These are phyloP conservation scores for Bombus terrestris DNA, from an alignment of 1,140 invertebrate species.

Conservation along the genomic window DNA sequence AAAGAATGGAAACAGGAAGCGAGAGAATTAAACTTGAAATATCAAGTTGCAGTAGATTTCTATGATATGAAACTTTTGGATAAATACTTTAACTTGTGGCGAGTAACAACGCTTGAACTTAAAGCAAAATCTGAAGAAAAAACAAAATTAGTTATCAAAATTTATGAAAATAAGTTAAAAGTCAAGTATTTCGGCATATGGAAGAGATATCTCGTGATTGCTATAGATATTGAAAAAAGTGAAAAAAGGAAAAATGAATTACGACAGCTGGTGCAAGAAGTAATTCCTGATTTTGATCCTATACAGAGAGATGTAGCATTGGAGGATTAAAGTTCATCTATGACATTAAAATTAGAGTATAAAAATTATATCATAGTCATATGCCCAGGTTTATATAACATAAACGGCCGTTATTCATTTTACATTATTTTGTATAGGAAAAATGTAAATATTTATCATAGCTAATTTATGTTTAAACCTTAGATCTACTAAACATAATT, in stretches of 20 bases:
- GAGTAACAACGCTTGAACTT: conserved; percentile 37
- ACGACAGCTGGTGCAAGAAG: conserved; percentile 75
- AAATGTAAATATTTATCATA: conserved; percentile 33
- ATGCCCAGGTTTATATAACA: conserved; percentile 25
- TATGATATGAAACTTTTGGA: conserved; percentile 72
- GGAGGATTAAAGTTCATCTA: conserved; percentile 65
- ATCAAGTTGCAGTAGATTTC: conserved; percentile 76
- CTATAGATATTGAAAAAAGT: conserved; percentile 72
- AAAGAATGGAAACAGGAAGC: conserved; percentile 66
- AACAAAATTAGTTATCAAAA: conserved; percentile 55
- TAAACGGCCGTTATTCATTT: background rate
- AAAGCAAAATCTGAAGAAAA: conserved; percentile 55
- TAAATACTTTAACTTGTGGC: conserved; percentile 68
- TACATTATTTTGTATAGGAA: conserved; percentile 22
- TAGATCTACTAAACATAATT: conserved; percentile 36
- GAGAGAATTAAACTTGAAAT: conserved; percentile 62
- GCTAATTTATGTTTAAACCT: conserved; percentile 12
- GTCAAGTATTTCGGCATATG: conserved; percentile 69
- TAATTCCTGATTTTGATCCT: conserved; percentile 77
- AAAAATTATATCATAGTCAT: conserved; percentile 30
- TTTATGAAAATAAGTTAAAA: conserved; percentile 66
- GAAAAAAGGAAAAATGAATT: conserved; percentile 74
- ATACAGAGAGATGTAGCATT: conserved; percentile 71
- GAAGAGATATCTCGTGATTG: conserved; percentile 72
- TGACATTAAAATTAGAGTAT: conserved; percentile 17